A percentile compares a stretch with the other conserved stretches of the same genome.
Evolutionary conservation across 2,797 vertebrate genomes (phyloP).

Genomic region (Galago senegalensis): DNA sequence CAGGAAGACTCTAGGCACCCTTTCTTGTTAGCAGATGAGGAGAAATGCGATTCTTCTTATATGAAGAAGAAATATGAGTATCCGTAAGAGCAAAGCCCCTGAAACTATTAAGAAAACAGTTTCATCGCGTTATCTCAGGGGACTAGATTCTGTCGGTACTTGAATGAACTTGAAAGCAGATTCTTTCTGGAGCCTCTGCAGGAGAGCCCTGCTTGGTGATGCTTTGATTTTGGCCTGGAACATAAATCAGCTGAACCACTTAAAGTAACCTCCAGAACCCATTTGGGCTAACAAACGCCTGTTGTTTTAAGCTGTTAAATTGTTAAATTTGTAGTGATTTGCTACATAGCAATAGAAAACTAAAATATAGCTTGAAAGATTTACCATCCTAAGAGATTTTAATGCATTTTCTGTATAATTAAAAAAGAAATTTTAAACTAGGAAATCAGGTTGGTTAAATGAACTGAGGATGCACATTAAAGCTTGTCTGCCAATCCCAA

Average conservation of each 20-base stretch:
- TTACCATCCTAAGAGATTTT: neutral
- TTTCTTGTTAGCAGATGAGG: neutral
- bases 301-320: neutral
- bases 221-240: neutral
- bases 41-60: too few relatives aligned
- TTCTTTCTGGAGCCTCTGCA: neutral
- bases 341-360: neutral
- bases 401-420: neutral
- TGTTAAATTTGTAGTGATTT: neutral
- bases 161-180: neutral
- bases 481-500: neutral
- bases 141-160: constrained; percentile 5
- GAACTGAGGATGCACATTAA: neutral
- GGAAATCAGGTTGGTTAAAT: neutral
- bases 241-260: neutral
- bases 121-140: neutral
- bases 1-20: neutral
- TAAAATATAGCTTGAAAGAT: neutral
- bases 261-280: neutral
- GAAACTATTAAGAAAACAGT: neutral
- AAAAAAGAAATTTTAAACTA: neutral
- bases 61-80: neutral
- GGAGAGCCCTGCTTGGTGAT: neutral
- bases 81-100: neutral
- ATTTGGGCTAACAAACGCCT: neutral